Evolutionary conservation across 2,888 invertebrate species (phyloP).

Genomic region (Harpagoxenus sublaevis): DNA sequence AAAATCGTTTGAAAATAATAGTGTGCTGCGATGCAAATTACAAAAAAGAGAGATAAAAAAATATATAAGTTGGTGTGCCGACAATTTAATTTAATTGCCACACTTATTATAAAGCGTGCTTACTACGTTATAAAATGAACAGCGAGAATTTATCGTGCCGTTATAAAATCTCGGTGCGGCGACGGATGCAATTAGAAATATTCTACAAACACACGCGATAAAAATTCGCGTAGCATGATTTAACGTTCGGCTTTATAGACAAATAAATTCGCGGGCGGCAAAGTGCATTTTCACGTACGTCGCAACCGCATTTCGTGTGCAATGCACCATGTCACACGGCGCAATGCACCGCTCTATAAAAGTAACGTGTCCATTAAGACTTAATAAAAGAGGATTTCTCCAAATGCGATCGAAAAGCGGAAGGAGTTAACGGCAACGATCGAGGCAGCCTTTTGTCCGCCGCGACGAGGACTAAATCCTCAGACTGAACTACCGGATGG

Average conservation of each 20-base stretch:
- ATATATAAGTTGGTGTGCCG: no score
- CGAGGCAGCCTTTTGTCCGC: neutral
- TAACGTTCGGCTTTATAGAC: conserved; percentile 26
- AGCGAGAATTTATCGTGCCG: neutral
- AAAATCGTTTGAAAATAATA: neutral
- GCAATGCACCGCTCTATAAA: conserved; percentile 21
- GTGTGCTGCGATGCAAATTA: neutral
- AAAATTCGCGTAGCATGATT: conserved; percentile 14
- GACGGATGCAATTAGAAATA: conserved; percentile 12
- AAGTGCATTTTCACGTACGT: conserved; percentile 37
- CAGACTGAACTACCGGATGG: neutral
- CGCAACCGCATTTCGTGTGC: conserved; percentile 18
- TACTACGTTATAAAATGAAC: neutral
- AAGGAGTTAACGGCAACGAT: neutral
- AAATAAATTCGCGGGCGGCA: conserved; percentile 6
- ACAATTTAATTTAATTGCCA: conserved; percentile 27
- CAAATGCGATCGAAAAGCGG: neutral
- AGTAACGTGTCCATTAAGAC: conserved; percentile 36
- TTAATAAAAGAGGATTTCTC: conserved; percentile 44
- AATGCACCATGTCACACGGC: conserved; percentile 24
- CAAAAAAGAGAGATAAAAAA: neutral
- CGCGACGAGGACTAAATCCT: conserved; percentile 18
- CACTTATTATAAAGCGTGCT: conserved; percentile 8
- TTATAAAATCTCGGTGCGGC: neutral
- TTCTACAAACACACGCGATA: conserved; percentile 26